Conservation (phyloP, 2,797 vertebrate genomes). For the Lithobates sylvaticus region DNA sequence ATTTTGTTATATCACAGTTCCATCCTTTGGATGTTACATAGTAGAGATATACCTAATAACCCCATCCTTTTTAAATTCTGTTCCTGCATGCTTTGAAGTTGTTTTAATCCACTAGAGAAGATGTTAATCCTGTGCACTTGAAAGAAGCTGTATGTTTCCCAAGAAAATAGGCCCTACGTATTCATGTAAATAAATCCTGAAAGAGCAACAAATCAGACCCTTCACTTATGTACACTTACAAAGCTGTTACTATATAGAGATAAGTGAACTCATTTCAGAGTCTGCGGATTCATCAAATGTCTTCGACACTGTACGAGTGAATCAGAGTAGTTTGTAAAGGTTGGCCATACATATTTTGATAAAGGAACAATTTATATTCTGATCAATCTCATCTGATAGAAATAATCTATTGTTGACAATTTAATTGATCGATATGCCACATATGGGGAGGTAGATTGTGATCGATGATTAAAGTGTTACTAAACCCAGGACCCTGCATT, state of each 20-base stretch:
- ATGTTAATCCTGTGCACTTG: conserved; percentile 28
- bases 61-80: conserved; percentile 6
- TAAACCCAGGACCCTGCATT: no score
- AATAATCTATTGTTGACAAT: no score
- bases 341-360: no score
- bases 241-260: not conserved
- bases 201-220: conserved; percentile 3
- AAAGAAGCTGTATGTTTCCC: conserved; percentile 26
- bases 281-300: not conserved
- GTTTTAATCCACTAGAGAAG: conserved; percentile 30
- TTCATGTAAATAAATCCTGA: conserved; percentile 26
- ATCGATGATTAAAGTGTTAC: no score
- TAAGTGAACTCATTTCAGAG: not conserved
- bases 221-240: conserved; percentile 7
- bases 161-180: conserved; percentile 9
- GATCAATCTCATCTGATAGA: no score
- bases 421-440: no score
- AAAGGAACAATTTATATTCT: no score
- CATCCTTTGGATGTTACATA: not conserved
- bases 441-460: no score
- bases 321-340: not conserved
- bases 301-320: not conserved
- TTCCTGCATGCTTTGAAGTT: conserved; percentile 19
- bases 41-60: not conserved
- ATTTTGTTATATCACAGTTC: not conserved